Evolutionary conservation across 2,888 invertebrate genomes (phyloP).

Genomic region (Amiota minor): DNA sequence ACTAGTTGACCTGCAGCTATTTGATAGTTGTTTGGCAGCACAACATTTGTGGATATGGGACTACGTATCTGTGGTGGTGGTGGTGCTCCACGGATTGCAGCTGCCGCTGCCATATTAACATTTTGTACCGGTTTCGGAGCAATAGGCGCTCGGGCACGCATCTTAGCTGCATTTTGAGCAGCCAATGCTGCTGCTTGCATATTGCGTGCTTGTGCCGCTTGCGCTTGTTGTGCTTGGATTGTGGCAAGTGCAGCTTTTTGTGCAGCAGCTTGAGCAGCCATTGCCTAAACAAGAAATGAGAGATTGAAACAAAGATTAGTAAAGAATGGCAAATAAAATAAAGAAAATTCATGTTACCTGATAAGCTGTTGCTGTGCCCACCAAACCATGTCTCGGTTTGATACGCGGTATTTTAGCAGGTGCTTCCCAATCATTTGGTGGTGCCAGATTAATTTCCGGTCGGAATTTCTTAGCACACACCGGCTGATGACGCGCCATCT

Average conservation of each 20-base stretch:
- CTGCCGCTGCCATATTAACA: not conserved
- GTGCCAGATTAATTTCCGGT: conserved; percentile 88
- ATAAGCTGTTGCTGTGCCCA: conserved; percentile 74
- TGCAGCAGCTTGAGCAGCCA: conserved; percentile 74
- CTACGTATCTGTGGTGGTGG: conserved; percentile 56
- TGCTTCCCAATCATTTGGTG: conserved; percentile 92
- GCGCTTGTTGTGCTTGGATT: conserved; percentile 71
- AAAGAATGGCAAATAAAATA: not conserved
- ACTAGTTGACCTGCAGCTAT: conserved; percentile 70
- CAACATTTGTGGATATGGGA: conserved; percentile 65
- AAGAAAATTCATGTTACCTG: conserved; percentile 59
- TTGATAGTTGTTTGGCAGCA: conserved; percentile 72
- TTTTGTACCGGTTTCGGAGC: conserved; percentile 57
- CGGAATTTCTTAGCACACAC: conserved; percentile 93
- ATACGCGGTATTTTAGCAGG: conserved; percentile 90
- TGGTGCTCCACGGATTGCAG: conserved; percentile 39
- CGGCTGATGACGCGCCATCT: conserved; percentile 88
- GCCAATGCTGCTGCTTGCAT: conserved; percentile 70
- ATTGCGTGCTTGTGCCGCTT: conserved; percentile 68
- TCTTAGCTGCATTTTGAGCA: conserved; percentile 70
- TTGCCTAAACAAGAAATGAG: conserved; percentile 59
- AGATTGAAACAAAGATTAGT: not conserved
- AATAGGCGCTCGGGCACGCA: conserved; percentile 69
- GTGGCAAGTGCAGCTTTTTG: conserved; percentile 72
- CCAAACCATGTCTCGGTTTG: conserved; percentile 73